phyloP scores from a whole-genome alignment of 2,113 vertebrate species.

The Lonchura striata region DNA sequence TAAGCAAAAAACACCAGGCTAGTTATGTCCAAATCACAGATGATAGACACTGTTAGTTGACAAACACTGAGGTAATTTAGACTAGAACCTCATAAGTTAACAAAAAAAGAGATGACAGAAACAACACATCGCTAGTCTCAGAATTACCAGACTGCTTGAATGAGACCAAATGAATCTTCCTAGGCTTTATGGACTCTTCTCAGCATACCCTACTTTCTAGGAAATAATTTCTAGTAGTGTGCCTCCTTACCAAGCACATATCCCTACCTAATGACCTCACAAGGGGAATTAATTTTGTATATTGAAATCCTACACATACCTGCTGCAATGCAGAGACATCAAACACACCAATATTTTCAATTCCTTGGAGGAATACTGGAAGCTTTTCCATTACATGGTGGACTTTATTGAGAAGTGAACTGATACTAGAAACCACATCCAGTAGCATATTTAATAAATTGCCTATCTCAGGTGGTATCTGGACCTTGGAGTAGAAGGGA shows the following conservation, averaged over 20 bases:
- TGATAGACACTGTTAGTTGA: background rate
- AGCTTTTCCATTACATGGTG: conserved; percentile 29
- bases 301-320: conserved; percentile 16
- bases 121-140: background rate
- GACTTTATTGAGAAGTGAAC: conserved; percentile 51
- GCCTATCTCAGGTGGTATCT: conserved; percentile 45
- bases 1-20: background rate
- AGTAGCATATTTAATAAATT: conserved; percentile 39
- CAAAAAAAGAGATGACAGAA: background rate
- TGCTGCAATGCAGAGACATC: conserved; percentile 4
- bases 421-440: conserved; percentile 65
- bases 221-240: background rate
- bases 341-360: background rate
- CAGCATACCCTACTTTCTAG: background rate
- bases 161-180: background rate
- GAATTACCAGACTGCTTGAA: background rate
- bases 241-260: background rate
- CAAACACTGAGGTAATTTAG: background rate
- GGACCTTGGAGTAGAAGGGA: background rate
- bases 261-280: background rate
- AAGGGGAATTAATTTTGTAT: background rate
- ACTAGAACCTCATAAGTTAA: background rate
- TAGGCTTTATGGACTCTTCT: background rate
- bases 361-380: conserved; percentile 50
- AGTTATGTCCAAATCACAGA: background rate